Conservation (phyloP, 2,888 invertebrate species). For the Agrochola lychnidis region DNA sequence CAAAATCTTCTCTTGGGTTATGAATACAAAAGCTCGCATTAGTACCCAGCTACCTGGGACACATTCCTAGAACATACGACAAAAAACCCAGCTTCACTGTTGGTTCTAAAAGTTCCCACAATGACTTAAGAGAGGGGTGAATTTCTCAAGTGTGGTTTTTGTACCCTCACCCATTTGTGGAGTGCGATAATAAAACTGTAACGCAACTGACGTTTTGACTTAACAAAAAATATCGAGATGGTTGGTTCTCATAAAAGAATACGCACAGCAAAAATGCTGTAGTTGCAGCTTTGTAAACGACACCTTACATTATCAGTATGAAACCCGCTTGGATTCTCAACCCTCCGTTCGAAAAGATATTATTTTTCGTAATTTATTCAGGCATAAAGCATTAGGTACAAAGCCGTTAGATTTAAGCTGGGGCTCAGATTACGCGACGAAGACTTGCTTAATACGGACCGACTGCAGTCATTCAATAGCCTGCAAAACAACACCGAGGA, state of each 20-base stretch:
- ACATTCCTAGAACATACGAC: constrained; percentile 79
- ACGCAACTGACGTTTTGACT: constrained; percentile 74
- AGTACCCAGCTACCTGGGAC: constrained; percentile 84
- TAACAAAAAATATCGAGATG: constrained; percentile 56
- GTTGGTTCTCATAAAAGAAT: constrained; percentile 21
- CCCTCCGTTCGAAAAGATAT: constrained; percentile 72
- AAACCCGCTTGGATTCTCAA: constrained; percentile 49
- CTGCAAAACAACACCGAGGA: constrained; percentile 86
- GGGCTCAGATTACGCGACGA: constrained; percentile 84
- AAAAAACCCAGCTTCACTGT: constrained; percentile 81
- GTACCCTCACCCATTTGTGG: constrained; percentile 84
- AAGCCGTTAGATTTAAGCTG: constrained; percentile 86
- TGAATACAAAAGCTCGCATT: constrained; percentile 79
- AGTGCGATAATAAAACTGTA: constrained; percentile 84
- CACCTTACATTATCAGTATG: constrained; percentile 53
- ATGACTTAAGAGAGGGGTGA: constrained; percentile 83
- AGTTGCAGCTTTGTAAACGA: constrained; percentile 44
- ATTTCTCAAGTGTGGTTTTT: constrained; percentile 88
- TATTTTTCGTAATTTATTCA: constrained; percentile 82
- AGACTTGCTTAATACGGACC: constrained; percentile 86
- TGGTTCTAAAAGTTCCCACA: constrained; percentile 86
- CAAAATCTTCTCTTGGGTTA: constrained; percentile 67
- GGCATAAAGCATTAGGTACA: constrained; percentile 83
- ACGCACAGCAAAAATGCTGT: constrained; percentile 15
- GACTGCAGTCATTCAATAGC: constrained; percentile 88